A percentile compares a stretch with the other conserved stretches of the same genome.
Evolutionary conservation across 2,797 vertebrate genomes (phyloP).

Genomic region (Karalla daura): DNA sequence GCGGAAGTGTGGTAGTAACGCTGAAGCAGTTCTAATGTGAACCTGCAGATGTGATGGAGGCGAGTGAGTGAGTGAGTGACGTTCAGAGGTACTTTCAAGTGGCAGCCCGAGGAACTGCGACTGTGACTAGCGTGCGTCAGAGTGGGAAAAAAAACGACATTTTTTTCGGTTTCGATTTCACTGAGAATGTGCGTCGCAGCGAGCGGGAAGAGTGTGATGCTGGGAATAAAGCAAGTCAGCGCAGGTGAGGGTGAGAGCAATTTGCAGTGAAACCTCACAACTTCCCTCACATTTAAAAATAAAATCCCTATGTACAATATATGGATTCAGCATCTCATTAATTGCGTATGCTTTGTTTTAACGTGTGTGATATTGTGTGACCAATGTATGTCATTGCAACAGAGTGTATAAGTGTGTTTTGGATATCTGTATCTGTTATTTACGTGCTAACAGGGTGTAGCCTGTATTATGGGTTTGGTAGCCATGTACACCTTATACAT

Average conservation of each 20-base stretch:
- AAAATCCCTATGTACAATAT: no score
- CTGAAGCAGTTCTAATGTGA: no score
- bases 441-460: not conserved
- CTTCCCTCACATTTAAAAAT: conserved; percentile 8
- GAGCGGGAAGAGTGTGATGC: not conserved
- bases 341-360: not conserved
- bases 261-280: conserved; percentile 1
- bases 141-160: not conserved
- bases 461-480: conserved; percentile 19
- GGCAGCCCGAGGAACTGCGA: no score
- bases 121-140: no score
- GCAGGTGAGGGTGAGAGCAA: not conserved
- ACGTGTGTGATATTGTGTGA: not conserved
- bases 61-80: no score
- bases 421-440: no score
- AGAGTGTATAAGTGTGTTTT: not conserved
- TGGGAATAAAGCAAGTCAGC: conserved; percentile 11
- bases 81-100: no score
- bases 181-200: not conserved
- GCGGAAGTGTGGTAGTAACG: no score
- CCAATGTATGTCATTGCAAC: not conserved
- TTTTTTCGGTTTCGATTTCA: not conserved
- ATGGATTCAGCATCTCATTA: conserved; percentile 14
- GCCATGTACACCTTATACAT: conserved; percentile 6
- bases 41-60: no score